These are phyloP conservation scores for Troides helena DNA, from an alignment of 2,888 invertebrate species.

Conservation along the genomic window DNA sequence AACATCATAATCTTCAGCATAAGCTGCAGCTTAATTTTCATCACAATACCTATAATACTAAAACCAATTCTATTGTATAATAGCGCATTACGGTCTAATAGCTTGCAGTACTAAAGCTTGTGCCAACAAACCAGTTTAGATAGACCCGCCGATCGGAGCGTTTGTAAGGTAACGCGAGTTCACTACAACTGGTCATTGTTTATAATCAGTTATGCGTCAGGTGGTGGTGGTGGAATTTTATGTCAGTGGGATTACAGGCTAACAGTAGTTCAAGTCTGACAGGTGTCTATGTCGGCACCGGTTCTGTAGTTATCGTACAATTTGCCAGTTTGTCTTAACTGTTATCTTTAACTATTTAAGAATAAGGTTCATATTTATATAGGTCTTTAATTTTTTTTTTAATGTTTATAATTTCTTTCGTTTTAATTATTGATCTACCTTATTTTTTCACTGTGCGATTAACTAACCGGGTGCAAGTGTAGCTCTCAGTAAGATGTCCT, in stretches of 20 bases:
- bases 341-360: neutral
- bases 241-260: slow-evolving; percentile 69
- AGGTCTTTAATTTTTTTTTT: neutral
- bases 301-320: slow-evolving; percentile 2
- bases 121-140: neutral
- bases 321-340: neutral
- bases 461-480: neutral
- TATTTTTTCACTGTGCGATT: neutral
- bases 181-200: slow-evolving; percentile 12
- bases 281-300: slow-evolving; percentile 43
- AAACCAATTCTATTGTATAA: slow-evolving; percentile 3
- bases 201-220: slow-evolving; percentile 45
- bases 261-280: slow-evolving; percentile 54
- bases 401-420: slow-evolving; percentile 23
- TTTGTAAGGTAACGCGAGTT: neutral
- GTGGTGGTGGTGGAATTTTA: slow-evolving; percentile 56
- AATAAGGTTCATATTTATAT: neutral
- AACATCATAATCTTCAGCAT: too few relatives aligned
- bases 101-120: neutral
- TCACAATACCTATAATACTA: too few relatives aligned
- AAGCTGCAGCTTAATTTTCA: too few relatives aligned
- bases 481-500: neutral
- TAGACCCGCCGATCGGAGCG: neutral
- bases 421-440: slow-evolving; percentile 26
- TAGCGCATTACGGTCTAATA: slow-evolving; percentile 4